Base-by-base conservation (phyloP, 1,140 invertebrate genomes). In the Temnothorax curvispinosus region DNA sequence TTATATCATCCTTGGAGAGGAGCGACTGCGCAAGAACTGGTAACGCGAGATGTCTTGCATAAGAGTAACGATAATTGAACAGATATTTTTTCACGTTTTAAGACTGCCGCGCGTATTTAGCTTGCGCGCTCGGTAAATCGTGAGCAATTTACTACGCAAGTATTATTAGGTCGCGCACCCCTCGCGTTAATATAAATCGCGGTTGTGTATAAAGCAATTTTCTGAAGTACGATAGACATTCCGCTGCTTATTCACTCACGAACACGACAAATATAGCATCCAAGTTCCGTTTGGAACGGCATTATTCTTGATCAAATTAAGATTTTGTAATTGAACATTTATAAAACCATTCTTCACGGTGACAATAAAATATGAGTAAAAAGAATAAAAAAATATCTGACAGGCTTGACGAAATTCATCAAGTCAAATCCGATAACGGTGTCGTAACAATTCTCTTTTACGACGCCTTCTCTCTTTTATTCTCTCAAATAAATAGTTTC, bases 31-130 rank as follows among this genome's bases (percentile, higher is more conserved):
- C 52, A 18, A 84, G 64, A 75, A 50, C 41, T 60, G 64, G 52
- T 74, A 60, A 82, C 60, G 67, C 54, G n/a, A 82, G 52, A 47
- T 13, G 18, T 21, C 80, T 84, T 84, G 80, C 80, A 41, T 75
- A 82, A 82, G 67, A 60, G 35, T 47, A 41, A 67, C 21, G 54
- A 84, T 84, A 84, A 84, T 84, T 74, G 8, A 60, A 47, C 52
- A 44, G n/a, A 47, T 60, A 71, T 71, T 8, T 74, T 21, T 71
- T 27, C 50, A 8, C 6, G 18, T 35, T 74, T 84, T 9, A 38
- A 84, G 15, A 50, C 6, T 21, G 1, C 7, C 8, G 35, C 69
- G 32, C 41, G 18, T 21, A 74, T 9, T 65, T 65, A 35, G 1
- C 5, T 27, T n/a, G 15, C 41, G 7, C 2, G n/a, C 41, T 44